Evolutionary conservation across 2,113 vertebrate species (phyloP).

Genomic region (Coturnix japonica): DNA sequence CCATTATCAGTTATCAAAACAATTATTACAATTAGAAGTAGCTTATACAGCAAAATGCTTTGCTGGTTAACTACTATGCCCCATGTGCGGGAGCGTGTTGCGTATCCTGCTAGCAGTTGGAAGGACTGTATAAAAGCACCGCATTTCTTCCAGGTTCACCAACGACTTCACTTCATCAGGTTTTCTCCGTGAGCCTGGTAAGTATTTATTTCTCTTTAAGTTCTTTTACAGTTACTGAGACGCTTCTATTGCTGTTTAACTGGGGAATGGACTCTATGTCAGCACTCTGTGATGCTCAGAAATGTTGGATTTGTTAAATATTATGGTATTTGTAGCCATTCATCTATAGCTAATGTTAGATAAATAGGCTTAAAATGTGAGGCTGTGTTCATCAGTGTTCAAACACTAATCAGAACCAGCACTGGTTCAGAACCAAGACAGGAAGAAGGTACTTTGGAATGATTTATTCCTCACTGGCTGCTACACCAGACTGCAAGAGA

Average conservation of each 20-base stretch:
- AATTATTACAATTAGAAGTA: conserved; percentile 51
- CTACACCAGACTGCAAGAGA: neutral
- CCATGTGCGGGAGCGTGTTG: neutral
- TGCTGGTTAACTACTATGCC: neutral
- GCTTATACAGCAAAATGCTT: conserved; percentile 58
- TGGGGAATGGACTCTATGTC: accelerated
- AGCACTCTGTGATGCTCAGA: accelerated
- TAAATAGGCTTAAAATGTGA: neutral
- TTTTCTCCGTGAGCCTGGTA: neutral
- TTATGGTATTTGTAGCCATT: accelerated
- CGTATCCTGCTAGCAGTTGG: accelerated
- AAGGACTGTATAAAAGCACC: neutral
- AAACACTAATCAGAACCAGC: neutral
- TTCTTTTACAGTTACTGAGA: neutral
- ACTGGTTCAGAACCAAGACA: neutral
- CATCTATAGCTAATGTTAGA: accelerated
- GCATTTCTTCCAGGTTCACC: neutral
- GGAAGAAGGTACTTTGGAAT: neutral
- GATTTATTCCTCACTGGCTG: neutral
- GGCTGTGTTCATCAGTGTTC: no score
- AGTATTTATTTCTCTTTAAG: neutral
- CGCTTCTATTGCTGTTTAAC: accelerated
- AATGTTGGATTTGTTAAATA: neutral
- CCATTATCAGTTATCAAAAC: conserved; percentile 1
- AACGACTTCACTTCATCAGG: neutral